A percentile compares a stretch with the other conserved stretches of the same genome.
Conservation (phyloP, 2,888 invertebrate genomes). For the Leptinotarsa juncta region DNA sequence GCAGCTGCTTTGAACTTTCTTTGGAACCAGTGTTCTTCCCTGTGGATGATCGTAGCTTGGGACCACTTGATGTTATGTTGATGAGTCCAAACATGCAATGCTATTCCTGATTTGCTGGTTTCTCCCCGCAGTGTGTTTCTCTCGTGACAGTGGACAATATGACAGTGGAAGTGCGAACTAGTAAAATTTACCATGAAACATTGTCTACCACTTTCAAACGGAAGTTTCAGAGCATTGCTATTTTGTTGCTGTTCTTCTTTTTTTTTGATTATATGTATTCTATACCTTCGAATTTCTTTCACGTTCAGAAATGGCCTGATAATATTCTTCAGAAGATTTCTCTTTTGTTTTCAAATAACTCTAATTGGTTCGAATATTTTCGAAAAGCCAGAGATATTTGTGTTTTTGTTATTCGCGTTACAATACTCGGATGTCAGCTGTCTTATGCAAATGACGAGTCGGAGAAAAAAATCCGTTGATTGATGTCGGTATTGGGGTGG, state of each 20-base stretch:
- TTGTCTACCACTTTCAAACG: too few relatives aligned
- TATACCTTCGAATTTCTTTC: neutral
- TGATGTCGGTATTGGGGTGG: neutral
- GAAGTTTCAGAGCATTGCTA: neutral
- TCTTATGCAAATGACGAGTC: neutral
- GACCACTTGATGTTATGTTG: too few relatives aligned
- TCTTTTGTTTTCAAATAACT: neutral
- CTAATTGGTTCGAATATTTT: neutral
- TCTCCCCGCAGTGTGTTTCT: too few relatives aligned
- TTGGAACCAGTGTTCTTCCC: too few relatives aligned
- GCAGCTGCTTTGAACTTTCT: too few relatives aligned
- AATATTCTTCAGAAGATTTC: too few relatives aligned
- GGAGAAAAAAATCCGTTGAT: neutral
- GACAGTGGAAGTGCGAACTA: too few relatives aligned
- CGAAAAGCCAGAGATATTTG: neutral
- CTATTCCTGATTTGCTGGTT: too few relatives aligned
- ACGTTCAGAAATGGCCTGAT: neutral
- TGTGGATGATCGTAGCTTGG: too few relatives aligned
- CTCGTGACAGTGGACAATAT: too few relatives aligned
- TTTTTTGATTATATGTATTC: neutral
- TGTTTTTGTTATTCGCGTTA: neutral
- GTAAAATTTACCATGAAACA: too few relatives aligned
- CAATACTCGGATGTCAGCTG: neutral
- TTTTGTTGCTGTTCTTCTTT: neutral
- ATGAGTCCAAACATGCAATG: too few relatives aligned